phyloP scores from a whole-genome alignment of 2,888 invertebrate genomes.

The Ennomos fuscantarius region DNA sequence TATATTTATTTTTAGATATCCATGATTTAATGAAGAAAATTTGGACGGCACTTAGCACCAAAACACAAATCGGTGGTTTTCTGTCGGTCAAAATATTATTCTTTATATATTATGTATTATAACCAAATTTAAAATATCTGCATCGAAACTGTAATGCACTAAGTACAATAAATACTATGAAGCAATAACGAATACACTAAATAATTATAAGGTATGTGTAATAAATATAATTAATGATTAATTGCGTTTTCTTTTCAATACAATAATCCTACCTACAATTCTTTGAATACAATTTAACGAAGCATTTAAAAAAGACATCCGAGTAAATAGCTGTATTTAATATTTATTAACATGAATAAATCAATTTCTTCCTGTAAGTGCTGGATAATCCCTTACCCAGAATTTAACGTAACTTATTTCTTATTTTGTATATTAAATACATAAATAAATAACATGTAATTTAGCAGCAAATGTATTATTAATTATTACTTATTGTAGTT shows the following conservation, averaged over 20 bases:
- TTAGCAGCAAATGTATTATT: too few species aligned
- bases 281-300: slow-evolving; percentile 2
- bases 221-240: slow-evolving; percentile 60
- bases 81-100: slow-evolving; percentile 16
- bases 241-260: slow-evolving; percentile 59
- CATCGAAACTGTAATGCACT: slow-evolving; percentile 55
- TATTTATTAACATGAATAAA: too few species aligned
- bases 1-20: too few species aligned
- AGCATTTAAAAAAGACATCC: too few species aligned
- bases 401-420: too few species aligned
- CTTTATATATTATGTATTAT: slow-evolving; percentile 12
- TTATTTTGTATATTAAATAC: too few species aligned
- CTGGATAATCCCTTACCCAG: too few species aligned
- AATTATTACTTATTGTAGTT: too few species aligned
- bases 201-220: slow-evolving; percentile 52
- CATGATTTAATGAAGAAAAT: not conserved
- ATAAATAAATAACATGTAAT: too few species aligned
- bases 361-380: too few species aligned
- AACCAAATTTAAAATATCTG: slow-evolving; percentile 31
- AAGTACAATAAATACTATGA: slow-evolving; percentile 73
- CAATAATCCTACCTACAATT: not conserved
- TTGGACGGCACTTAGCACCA: not conserved
- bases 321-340: too few species aligned
- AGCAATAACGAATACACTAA: slow-evolving; percentile 56
- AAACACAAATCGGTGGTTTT: not conserved